These are phyloP conservation scores for Urechis unicinctus DNA, from an alignment of 2,888 invertebrate species.

Conservation along the genomic window DNA sequence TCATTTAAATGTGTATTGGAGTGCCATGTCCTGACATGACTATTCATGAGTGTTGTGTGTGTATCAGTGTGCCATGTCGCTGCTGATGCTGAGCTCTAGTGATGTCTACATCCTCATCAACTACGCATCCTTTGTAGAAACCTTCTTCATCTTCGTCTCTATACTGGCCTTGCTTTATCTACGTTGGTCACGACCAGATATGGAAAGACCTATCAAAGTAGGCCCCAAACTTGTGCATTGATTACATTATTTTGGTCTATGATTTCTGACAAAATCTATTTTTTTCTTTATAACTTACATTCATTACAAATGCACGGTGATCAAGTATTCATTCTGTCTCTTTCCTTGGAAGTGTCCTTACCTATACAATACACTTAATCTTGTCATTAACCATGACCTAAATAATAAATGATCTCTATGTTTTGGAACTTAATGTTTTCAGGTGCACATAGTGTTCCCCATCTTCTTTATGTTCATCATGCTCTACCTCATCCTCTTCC, in stretches of 20 bases:
- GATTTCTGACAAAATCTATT: too few relatives aligned
- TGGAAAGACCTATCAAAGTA: constrained; percentile 68
- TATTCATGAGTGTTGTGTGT: neutral
- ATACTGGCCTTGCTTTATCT: constrained; percentile 79
- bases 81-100: constrained; percentile 76
- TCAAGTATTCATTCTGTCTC: too few relatives aligned
- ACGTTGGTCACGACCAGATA: constrained; percentile 70
- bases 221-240: neutral
- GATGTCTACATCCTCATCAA: constrained; percentile 82
- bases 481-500: constrained; percentile 38
- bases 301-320: too few relatives aligned
- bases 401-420: neutral
- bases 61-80: constrained; percentile 69
- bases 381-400: too few relatives aligned
- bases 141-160: constrained; percentile 73
- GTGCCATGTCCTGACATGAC: neutral
- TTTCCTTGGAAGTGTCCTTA: too few relatives aligned
- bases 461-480: constrained; percentile 42
- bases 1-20: too few relatives aligned
- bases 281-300: too few relatives aligned
- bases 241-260: too few relatives aligned
- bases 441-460: constrained; percentile 41
- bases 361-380: too few relatives aligned
- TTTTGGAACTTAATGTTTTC: constrained; percentile 11
- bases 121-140: constrained; percentile 83